phyloP scores from a whole-genome alignment of 2,113 vertebrate genomes.

The Myotis davidii region DNA sequence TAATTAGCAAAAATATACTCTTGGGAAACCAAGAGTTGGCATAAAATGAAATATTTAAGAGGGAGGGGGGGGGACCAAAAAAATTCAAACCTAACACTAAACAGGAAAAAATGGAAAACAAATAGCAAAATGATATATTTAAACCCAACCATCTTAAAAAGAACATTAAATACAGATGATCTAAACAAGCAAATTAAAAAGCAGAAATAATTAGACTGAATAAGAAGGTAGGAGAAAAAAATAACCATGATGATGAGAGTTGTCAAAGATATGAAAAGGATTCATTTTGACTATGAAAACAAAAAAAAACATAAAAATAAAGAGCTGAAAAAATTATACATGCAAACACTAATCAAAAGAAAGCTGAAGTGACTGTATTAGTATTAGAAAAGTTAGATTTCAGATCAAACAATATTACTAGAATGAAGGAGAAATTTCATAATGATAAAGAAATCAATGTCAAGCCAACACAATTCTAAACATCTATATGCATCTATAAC shows the following conservation, averaged over 20 bases:
- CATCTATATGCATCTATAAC: background rate
- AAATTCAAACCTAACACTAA: background rate
- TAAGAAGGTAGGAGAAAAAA: background rate
- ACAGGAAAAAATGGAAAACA: background rate
- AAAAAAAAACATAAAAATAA: background rate
- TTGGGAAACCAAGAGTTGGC: background rate
- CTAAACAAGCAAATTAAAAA: background rate
- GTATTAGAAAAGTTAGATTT: background rate
- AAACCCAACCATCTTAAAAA: background rate
- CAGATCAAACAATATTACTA: background rate
- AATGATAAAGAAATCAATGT: background rate
- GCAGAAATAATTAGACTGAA: background rate
- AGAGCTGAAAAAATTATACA: background rate
- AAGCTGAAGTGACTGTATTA: background rate
- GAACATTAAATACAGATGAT: background rate
- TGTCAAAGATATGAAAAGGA: background rate
- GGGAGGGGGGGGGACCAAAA: background rate
- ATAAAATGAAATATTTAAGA: conserved; percentile 7
- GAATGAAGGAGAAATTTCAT: background rate
- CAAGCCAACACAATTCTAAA: background rate
- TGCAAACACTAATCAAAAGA: background rate
- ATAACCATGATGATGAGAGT: background rate
- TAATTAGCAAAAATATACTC: background rate
- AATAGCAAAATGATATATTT: background rate
- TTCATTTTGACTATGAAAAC: background rate